A percentile compares a stretch with the other conserved stretches of the same genome.
phyloP scores from a whole-genome alignment of 2,797 vertebrate species.

The Pangasius mekongensis region DNA sequence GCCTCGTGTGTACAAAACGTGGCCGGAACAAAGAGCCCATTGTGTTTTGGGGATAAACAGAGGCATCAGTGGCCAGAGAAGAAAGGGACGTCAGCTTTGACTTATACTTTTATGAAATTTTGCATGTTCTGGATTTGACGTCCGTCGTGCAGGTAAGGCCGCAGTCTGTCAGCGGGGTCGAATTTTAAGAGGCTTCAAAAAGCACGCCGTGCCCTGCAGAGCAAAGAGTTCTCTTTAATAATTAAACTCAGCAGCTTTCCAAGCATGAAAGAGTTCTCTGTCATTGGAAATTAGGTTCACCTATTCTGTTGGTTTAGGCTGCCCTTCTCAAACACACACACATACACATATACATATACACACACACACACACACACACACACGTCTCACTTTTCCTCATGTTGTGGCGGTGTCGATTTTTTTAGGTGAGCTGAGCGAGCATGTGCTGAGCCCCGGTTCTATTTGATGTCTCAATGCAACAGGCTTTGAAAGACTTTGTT shows the following conservation, averaged over 20 bases:
- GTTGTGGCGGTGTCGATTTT: constrained; percentile 41
- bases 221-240: constrained; percentile 82
- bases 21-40: constrained; percentile 34
- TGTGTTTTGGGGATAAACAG: background rate
- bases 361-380: constrained; percentile 20
- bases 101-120: constrained; percentile 72
- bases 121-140: constrained; percentile 75
- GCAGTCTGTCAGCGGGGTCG: constrained; percentile 85
- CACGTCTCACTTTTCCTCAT: constrained; percentile 37
- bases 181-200: constrained; percentile 86
- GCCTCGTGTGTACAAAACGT: background rate
- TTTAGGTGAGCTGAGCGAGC: constrained; percentile 55
- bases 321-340: constrained; percentile 50
- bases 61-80: constrained; percentile 57
- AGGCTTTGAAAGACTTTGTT: constrained; percentile 51
- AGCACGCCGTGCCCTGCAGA: constrained; percentile 72
- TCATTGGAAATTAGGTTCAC: constrained; percentile 82
- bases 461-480: constrained; percentile 55
- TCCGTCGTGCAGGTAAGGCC: constrained; percentile 72
- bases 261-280: constrained; percentile 85
- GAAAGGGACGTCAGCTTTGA: background rate
- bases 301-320: constrained; percentile 70
- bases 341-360: constrained; percentile 15
- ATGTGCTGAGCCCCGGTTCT: constrained; percentile 27
- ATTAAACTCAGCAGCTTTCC: constrained; percentile 85